A percentile compares a stretch with the other conserved stretches of the same genome.
Conservation (phyloP, 2,797 vertebrate genomes). For the Intellagama lesueurii region DNA sequence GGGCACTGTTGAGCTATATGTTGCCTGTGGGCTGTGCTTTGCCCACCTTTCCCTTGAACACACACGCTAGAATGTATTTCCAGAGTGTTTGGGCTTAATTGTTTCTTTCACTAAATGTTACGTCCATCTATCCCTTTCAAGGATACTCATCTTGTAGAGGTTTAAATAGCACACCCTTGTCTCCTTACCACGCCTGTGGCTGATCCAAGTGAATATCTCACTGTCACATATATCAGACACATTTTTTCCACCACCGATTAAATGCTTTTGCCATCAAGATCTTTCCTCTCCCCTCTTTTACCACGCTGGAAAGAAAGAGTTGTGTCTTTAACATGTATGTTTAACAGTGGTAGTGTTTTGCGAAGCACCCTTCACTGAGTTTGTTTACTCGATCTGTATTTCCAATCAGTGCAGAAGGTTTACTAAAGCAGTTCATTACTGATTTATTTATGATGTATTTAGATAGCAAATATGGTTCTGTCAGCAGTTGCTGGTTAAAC, state of each 20-base stretch:
- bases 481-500: conserved; percentile 86
- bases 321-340: conserved; percentile 82
- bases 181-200: background rate
- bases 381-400: conserved; percentile 84
- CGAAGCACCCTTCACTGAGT: conserved; percentile 73
- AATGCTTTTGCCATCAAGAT: conserved; percentile 67
- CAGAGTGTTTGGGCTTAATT: no score
- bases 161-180: background rate
- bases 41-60: no score
- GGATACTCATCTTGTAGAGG: no score
- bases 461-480: conserved; percentile 86
- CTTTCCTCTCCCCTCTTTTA: conserved; percentile 62
- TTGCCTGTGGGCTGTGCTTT: no score
- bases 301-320: conserved; percentile 70
- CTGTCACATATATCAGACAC: conserved; percentile 57
- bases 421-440: conserved; percentile 86
- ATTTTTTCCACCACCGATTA: conserved; percentile 69
- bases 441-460: conserved; percentile 89
- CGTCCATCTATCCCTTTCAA: no score
- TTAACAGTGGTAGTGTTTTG: conserved; percentile 78
- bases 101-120: no score
- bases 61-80: no score
- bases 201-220: background rate
- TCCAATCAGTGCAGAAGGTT: conserved; percentile 83
- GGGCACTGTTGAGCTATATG: no score